Evolutionary conservation across 2,888 invertebrate species (phyloP).

Genomic region (Drymonia ruficornis): DNA sequence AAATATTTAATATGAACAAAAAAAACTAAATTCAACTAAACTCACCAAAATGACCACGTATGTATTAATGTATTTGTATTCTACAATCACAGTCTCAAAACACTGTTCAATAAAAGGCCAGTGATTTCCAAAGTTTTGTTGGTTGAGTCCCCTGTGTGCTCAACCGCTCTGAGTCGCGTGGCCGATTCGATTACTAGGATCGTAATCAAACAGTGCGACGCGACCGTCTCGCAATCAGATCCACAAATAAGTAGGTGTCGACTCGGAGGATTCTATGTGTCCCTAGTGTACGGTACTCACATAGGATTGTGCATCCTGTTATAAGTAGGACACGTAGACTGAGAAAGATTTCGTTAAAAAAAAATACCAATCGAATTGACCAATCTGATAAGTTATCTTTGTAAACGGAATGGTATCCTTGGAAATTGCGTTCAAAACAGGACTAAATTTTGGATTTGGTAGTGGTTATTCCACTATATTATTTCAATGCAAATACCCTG

Average conservation of each 20-base stretch:
- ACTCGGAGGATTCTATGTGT: not conserved
- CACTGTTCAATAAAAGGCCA: not conserved
- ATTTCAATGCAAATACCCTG: not conserved
- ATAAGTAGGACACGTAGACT: not conserved
- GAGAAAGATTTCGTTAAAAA: no score
- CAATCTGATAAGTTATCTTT: no score
- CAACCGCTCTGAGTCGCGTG: slow-evolving; percentile 14
- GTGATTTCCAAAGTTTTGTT: not conserved
- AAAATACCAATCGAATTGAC: no score
- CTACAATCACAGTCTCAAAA: not conserved
- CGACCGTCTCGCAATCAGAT: slow-evolving; percentile 13
- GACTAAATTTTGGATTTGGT: no score
- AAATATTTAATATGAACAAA: no score
- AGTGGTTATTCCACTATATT: no score
- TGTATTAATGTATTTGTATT: not conserved
- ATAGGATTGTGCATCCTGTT: not conserved
- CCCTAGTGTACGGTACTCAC: not conserved
- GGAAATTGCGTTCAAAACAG: no score
- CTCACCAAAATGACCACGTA: no score
- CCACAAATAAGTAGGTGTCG: slow-evolving; percentile 15
- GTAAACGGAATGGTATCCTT: no score
- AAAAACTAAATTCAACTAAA: not conserved
- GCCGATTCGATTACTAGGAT: slow-evolving; percentile 41
- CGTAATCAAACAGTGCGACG: slow-evolving; percentile 39
- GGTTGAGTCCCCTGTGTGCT: not conserved